phyloP scores from a whole-genome alignment of 2,113 vertebrate species.

The Cynoglossus semilaevis region DNA sequence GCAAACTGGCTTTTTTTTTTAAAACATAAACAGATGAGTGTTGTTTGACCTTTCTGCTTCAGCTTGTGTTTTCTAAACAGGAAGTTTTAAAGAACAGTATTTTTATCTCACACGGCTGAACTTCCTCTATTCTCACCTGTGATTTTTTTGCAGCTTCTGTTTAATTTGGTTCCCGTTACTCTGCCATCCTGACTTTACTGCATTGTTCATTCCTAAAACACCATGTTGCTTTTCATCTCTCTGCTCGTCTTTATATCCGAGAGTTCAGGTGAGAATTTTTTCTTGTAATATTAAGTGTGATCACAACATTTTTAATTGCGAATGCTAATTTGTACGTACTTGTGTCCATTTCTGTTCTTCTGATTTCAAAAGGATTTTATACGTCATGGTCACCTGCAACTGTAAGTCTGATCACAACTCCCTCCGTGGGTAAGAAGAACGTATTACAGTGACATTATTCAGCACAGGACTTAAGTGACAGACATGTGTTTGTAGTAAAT shows the following conservation, averaged over 20 bases:
- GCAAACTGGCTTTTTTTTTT: too few species aligned
- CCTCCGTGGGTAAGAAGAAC: background rate
- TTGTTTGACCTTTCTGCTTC: too few species aligned
- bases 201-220: slow-evolving; percentile 6
- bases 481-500: too few species aligned
- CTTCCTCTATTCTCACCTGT: slow-evolving; percentile 48
- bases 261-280: slow-evolving; percentile 34
- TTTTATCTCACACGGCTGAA: background rate
- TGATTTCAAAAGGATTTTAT: background rate
- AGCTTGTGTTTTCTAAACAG: too few species aligned
- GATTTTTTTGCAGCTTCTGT: background rate
- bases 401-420: fast-evolving
- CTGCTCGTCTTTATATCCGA: slow-evolving; percentile 7
- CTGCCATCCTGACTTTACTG: background rate
- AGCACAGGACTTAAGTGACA: background rate
- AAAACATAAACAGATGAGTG: too few species aligned
- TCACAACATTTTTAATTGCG: background rate
- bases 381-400: fast-evolving
- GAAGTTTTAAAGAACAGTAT: too few species aligned
- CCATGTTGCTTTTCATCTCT: slow-evolving; percentile 29
- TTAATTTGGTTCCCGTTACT: slow-evolving; percentile 4
- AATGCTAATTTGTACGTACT: slow-evolving; percentile 1
- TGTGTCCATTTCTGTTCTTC: background rate
- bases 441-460: background rate
- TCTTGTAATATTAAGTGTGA: background rate